phyloP scores from a whole-genome alignment of 2,113 vertebrate genomes.

The Jaculus jaculus region DNA sequence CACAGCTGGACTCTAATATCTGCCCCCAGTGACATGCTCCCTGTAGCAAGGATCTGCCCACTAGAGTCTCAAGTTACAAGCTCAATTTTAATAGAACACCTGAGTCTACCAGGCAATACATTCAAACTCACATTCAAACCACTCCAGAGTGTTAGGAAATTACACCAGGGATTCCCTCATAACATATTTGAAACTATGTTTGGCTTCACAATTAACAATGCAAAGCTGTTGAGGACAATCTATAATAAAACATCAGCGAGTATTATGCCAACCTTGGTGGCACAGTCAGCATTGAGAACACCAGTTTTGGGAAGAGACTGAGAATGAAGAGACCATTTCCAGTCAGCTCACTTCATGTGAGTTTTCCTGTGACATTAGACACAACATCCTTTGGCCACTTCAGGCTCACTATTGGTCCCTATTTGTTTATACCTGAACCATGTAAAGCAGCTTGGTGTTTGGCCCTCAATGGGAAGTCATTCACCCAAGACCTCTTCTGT shows the following conservation, averaged over 20 bases:
- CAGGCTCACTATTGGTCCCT: slow-evolving; percentile 5
- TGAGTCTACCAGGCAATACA: too few relatives aligned
- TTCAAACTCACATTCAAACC: too few relatives aligned
- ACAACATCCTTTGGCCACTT: slow-evolving; percentile 22
- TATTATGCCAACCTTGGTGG: neutral
- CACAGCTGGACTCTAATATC: too few relatives aligned
- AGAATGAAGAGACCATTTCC: neutral
- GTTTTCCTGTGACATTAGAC: neutral
- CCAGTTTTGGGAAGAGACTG: neutral
- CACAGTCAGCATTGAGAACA: neutral
- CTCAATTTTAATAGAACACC: too few relatives aligned
- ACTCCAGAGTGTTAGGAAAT: neutral
- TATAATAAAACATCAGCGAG: slow-evolving; percentile 1
- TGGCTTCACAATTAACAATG: neutral
- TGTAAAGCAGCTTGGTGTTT: neutral
- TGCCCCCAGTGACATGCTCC: too few relatives aligned
- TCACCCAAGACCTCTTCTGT: neutral
- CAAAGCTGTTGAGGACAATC: neutral
- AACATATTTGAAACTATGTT: neutral
- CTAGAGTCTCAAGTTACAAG: too few relatives aligned
- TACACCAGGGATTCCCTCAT: neutral
- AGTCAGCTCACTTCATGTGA: neutral
- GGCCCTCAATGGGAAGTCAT: neutral
- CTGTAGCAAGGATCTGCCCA: too few relatives aligned
- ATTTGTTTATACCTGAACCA: neutral